Conservation (phyloP, 2,888 invertebrate species). For the Pachliopta kotzebuea region DNA sequence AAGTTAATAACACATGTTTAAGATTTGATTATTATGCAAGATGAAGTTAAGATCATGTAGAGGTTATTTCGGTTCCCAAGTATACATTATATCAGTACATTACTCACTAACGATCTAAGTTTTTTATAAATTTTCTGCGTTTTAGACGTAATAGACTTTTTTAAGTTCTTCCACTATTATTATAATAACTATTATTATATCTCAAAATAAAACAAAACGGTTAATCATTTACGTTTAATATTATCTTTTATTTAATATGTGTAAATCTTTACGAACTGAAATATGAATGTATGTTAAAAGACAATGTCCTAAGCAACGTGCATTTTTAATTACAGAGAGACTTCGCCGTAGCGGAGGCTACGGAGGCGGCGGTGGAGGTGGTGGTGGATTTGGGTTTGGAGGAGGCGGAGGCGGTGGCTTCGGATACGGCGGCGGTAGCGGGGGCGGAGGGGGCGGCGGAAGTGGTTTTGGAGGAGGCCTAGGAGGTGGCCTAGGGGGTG, state of each 20-base stretch:
- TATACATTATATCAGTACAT: background rate
- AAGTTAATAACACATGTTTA: background rate
- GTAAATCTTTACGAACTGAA: no score
- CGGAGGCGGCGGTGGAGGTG: constrained; percentile 42
- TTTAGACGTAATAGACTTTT: background rate
- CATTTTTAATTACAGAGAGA: constrained; percentile 51
- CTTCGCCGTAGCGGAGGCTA: constrained; percentile 53
- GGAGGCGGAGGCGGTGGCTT: constrained; percentile 41
- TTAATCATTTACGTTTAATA: no score
- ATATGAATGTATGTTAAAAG: no score
- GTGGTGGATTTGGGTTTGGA: constrained; percentile 41
- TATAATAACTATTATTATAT: background rate
- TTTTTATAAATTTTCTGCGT: background rate
- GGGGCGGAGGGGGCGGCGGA: constrained; percentile 43
- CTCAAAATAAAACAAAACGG: no score
- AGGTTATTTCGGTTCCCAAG: background rate
- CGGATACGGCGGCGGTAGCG: constrained; percentile 39
- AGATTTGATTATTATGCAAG: background rate
- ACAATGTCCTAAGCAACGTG: background rate
- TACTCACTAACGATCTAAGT: background rate
- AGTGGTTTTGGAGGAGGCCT: constrained; percentile 42
- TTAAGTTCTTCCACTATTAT: background rate
- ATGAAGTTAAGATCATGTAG: background rate
- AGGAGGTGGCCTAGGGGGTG: constrained; percentile 39
- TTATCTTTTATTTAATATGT: no score